Evolutionary conservation across 2,797 vertebrate species (phyloP).

Genomic region (Pipistrellus kuhlii): DNA sequence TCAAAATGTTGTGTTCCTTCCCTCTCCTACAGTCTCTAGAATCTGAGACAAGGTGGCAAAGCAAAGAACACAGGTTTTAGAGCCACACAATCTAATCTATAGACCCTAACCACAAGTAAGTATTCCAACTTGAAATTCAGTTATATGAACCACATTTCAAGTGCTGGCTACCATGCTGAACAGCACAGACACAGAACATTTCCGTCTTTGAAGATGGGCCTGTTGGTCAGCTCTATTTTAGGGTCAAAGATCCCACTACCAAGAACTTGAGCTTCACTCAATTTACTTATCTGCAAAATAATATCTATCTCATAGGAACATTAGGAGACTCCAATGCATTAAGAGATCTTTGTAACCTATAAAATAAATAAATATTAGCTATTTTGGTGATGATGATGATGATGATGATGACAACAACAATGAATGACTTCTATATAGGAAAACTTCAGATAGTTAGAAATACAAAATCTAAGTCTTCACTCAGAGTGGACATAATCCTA

Average conservation of each 20-base stretch:
- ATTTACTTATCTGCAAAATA: background rate
- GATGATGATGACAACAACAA: accelerated
- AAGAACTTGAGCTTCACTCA: background rate
- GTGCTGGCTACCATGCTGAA: background rate
- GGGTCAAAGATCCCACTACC: background rate
- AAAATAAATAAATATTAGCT: background rate
- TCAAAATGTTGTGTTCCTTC: constrained; percentile 1
- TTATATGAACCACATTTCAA: background rate
- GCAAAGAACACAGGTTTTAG: background rate
- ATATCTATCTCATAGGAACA: background rate
- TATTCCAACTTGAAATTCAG: background rate
- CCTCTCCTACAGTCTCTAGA: background rate
- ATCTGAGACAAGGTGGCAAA: background rate
- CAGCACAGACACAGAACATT: background rate
- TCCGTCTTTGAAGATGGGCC: background rate
- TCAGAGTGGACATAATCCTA: background rate
- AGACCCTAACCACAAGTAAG: background rate
- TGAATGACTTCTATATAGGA: background rate
- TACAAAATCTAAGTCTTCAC: background rate
- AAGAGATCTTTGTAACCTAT: constrained; percentile 22
- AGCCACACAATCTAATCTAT: background rate
- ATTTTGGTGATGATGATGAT: background rate
- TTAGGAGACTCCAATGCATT: background rate
- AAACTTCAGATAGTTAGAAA: background rate
- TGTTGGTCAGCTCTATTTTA: background rate